Percentiles rank a stretch among this genome's conserved stretches.
Conservation (phyloP, 2,888 invertebrate genomes). For the Ophraella communa region DNA sequence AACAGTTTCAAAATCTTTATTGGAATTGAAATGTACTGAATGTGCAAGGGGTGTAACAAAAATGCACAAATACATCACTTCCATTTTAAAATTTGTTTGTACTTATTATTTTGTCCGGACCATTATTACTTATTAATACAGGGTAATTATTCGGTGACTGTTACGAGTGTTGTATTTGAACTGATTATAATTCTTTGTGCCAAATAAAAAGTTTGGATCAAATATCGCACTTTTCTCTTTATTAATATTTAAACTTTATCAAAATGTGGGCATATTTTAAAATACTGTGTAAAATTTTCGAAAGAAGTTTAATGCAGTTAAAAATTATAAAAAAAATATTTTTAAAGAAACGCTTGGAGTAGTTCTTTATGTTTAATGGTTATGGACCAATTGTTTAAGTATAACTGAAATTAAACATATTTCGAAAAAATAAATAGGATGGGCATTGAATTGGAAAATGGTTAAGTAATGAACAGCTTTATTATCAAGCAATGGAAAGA, state of each 20-base stretch:
- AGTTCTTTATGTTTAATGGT: not conserved
- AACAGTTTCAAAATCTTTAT: not conserved
- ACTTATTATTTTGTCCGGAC: constrained; percentile 14
- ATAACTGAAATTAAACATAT: not conserved
- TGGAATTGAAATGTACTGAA: not conserved
- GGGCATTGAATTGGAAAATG: not conserved
- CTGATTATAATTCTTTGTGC: constrained; percentile 6
- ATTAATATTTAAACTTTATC: constrained; percentile 2
- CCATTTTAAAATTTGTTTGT: no score
- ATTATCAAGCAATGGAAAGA: not conserved
- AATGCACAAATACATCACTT: not conserved
- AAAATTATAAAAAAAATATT: no score
- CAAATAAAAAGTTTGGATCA: constrained; percentile 16
- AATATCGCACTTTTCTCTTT: constrained; percentile 3
- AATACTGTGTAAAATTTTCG: not conserved
- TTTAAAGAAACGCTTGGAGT: no score
- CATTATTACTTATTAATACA: constrained; percentile 19
- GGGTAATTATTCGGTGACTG: constrained; percentile 15
- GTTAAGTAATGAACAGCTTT: not conserved
- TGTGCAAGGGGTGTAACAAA: not conserved
- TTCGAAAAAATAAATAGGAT: not conserved
- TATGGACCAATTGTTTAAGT: constrained; percentile 3
- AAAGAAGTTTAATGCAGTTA: no score
- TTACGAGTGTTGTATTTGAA: constrained; percentile 12
- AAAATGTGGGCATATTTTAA: not conserved